Base-by-base conservation (phyloP, 2,113 vertebrate species). In the Nibea coibor region DNA sequence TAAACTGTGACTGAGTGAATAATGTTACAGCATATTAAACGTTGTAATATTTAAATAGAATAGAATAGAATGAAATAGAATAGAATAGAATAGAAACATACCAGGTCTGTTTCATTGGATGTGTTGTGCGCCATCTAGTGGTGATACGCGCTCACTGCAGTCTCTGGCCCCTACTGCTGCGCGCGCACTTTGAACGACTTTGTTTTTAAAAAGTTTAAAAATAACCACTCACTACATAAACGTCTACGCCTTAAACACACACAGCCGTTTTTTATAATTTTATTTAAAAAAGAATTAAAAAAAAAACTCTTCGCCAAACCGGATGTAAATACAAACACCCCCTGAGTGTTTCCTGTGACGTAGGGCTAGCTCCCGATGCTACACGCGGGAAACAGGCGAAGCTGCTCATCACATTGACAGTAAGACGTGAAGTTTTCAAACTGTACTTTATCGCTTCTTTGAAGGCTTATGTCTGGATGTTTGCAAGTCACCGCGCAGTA, bases 371-470 rank as follows among this genome's bases (percentile, higher is more conserved):
- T 78, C 79, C 88, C 67, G 92, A 92, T 88, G 94, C 90, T 94
- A 94, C 92, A 95, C 94, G 95, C 95, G 95, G 95, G 95, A 95
- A 96, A 94, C 79, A 84, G 88, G 77, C 65, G 78, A 90, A 81
- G 79, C 86, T 75, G 65, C 65, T 61, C 83, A 64, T 70, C 74
- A 85, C 70, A 76, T 74, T 86, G 73, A 87, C 54, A 89, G 93
- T 94, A 95, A 91, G 92, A 61, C 62, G 6, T 51, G 1, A 75
- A 82, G 47, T 85, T 82, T 79, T 54, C 0, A 39, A 9, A 50
- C 4, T 53, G 1, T 22, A 1, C 15, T 59, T 51, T 53, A 14
- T 47, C 1, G 5, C 22, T 11, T 39, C 1, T 45, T 56, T 31
- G 61, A 4, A 35, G 31, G 10, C 10, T 9, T 0, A 0, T 8